Percentiles rank a stretch among this genome's conserved stretches.
These are phyloP conservation scores for Pachypeltis micranthus DNA, from an alignment of 1,140 invertebrate genomes.

Conservation along the genomic window DNA sequence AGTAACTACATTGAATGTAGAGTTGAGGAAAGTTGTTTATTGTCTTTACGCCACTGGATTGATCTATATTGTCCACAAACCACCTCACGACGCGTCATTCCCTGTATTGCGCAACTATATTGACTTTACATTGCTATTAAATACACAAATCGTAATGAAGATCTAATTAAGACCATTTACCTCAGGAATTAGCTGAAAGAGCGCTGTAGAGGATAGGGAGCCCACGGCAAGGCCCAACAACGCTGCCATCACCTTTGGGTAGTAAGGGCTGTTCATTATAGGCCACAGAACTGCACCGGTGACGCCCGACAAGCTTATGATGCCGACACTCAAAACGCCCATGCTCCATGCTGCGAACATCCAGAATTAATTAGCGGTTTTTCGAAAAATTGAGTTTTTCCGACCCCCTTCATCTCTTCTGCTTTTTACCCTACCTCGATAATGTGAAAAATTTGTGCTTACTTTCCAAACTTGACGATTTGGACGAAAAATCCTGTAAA, in stretches of 20 bases:
- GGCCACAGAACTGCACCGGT: slow-evolving; percentile 48
- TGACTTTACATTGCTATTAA: background rate
- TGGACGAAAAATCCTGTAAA: too few relatives aligned
- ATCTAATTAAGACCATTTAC: slow-evolving; percentile 30
- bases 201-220: slow-evolving; percentile 45
- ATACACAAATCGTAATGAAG: background rate
- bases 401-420: background rate
- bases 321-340: slow-evolving; percentile 45
- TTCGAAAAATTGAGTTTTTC: background rate
- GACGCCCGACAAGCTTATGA: slow-evolving; percentile 49
- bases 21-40: too few relatives aligned
- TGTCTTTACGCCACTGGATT: too few relatives aligned
- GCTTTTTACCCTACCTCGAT: background rate
- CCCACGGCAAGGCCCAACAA: slow-evolving; percentile 56
- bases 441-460: background rate
- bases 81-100: too few relatives aligned
- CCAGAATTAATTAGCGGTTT: background rate
- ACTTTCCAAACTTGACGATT: background rate
- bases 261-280: slow-evolving; percentile 43
- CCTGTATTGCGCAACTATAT: too few relatives aligned
- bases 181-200: slow-evolving; percentile 53
- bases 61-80: too few relatives aligned
- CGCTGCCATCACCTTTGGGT: slow-evolving; percentile 43
- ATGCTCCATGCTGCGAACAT: slow-evolving; percentile 43
- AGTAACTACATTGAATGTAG: too few relatives aligned